These are phyloP conservation scores for Eupeodes latifasciatus DNA, from an alignment of 2,888 invertebrate species.

Conservation along the genomic window DNA sequence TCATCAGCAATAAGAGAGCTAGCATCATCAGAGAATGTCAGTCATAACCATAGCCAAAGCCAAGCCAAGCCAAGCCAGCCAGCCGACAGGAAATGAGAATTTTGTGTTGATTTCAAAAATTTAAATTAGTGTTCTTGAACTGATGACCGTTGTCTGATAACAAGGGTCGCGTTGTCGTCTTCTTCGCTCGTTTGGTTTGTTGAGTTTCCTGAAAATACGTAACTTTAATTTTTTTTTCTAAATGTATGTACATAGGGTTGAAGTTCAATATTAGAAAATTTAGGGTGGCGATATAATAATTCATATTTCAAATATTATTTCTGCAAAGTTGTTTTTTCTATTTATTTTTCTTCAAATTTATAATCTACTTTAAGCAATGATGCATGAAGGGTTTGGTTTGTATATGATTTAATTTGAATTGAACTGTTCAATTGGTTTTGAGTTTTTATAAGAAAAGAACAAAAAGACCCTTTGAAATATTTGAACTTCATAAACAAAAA, in stretches of 20 bases:
- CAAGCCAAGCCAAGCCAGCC: neutral
- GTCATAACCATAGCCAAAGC: too few species aligned
- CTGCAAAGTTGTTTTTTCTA: neutral
- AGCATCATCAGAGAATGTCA: neutral
- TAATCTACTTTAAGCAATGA: neutral
- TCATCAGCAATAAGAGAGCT: neutral
- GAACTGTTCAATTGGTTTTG: too few species aligned
- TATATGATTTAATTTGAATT: too few species aligned
- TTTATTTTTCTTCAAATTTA: neutral
- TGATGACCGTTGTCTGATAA: slow-evolving; percentile 32
- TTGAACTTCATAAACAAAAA: too few species aligned
- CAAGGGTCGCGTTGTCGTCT: neutral
- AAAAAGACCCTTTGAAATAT: too few species aligned
- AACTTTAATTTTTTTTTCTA: neutral
- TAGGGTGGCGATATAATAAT: slow-evolving; percentile 9
- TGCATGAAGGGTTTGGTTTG: neutral
- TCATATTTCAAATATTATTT: slow-evolving; percentile 13
- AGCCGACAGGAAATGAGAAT: slow-evolving; percentile 19
- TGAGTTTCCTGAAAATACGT: neutral
- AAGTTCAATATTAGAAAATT: neutral
- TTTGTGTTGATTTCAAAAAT: slow-evolving; percentile 29
- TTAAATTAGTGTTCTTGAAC: slow-evolving; percentile 23
- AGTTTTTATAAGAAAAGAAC: too few species aligned
- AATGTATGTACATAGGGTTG: neutral
- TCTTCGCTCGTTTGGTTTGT: neutral